Evolutionary conservation across 1,140 invertebrate genomes (phyloP), one percentile per base, ranked within the genome.

Genomic region (Listronotus oregonensis): DNA sequence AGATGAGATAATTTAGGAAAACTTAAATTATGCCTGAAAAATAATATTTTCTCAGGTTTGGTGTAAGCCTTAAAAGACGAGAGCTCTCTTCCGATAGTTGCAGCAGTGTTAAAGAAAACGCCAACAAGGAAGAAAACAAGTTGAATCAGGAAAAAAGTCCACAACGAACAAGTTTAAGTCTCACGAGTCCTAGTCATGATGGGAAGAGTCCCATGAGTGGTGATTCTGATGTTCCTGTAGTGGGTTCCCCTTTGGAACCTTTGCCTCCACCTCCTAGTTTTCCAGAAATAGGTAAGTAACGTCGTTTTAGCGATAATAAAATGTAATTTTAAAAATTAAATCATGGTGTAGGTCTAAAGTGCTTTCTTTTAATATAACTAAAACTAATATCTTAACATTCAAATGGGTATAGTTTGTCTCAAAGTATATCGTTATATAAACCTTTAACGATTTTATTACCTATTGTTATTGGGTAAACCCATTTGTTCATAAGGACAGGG

Each of bases 1-100:
- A n/a, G n/a, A n/a, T n/a, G n/a, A n/a, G n/a, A n/a, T n/a, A n/a
- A n/a, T n/a, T n/a, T n/a, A n/a, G n/a, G n/a, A n/a, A n/a, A n/a
- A n/a, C n/a, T n/a, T n/a, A n/a, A n/a, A n/a, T n/a, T n/a, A n/a
- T n/a, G n/a, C n/a, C n/a, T n/a, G n/a, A n/a, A n/a, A n/a, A n/a
- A n/a, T n/a, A n/a, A n/a, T 27, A 27, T 27, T 27, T 27, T 27
- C 17, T 8, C 31, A 57, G 70, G 37, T 90, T 90, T 66, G 89
- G 89, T 3, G 87, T 90, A 0, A 90, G 85, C 73, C 77, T 90
- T 44, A 81, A 88, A 37, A 87, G 88, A 46, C 80, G 88, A 10
- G 88, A 89, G 67, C 83, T 85, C 5, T 85, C 85, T 6, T 85
- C 84, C 0, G 84, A 85, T 68, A 85, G 84, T n/a, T 85, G 84